Base-by-base conservation (phyloP, 37 sponge, comb jelly and placozoan genomes). In the Spongia lamella region DNA sequence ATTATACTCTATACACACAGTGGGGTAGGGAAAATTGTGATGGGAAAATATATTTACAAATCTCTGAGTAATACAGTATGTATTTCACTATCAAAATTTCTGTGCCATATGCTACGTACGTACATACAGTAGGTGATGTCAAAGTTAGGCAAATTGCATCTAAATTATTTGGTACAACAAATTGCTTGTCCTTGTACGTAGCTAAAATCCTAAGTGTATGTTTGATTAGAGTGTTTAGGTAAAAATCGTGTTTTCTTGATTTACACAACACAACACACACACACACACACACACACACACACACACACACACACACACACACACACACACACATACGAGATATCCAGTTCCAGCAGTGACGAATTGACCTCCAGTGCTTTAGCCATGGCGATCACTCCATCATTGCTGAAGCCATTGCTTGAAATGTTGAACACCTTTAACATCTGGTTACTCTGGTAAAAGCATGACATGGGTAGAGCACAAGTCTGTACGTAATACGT, bases 331-430 rank as follows among this genome's bases (percentile, higher is more conserved):
- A 30, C 72, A 68, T 53, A 93, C 94, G 79, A 83, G 29, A 97
- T 50, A 53, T 97, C 89, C 38, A 97, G 79, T 58, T 84, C 90
- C 20, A 56, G 27, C 3, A 97, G 79, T 24, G 91, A 87, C 32
- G 79, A 85, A 62, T 97, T 97, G 33, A 83, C n/a, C 70, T 89
- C 92, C 7, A 97, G 79, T 16, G 98, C 95, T 49, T 97, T 90
- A 33, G 90, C 93, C 38, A 94, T 24, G 1, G 93, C 93, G 17
- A 62, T 47, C 33, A 88, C 95, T 47, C 98, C 98, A 20, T 87
- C 88, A 76, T 94, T 82, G 19, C 80, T 88, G 73, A 97, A 87
- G 0, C 98, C 98, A 74, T 97, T 97, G 78, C 68, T 87, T 7
- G 95, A 78, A 22, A 97, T 32, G 61, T 92, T 83, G 30, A 97